phyloP scores from a whole-genome alignment of 2,797 vertebrate genomes.

The Pseudocheirus occidentalis region DNA sequence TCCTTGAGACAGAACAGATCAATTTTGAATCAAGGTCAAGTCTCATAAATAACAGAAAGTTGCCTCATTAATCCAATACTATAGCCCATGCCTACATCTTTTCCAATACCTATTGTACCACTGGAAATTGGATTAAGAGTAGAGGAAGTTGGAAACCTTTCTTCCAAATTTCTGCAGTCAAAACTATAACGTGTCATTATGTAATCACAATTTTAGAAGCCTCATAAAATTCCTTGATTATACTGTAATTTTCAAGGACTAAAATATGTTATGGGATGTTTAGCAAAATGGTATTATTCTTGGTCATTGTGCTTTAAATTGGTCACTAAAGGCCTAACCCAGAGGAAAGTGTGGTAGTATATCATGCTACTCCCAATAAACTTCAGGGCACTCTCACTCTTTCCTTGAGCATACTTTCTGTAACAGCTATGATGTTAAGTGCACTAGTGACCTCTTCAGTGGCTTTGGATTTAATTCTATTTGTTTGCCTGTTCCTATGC shows the following conservation, averaged over 20 bases:
- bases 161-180: neutral
- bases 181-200: neutral
- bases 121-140: neutral
- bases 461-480: neutral
- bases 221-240: neutral
- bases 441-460: neutral
- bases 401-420: neutral
- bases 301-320: neutral
- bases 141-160: neutral
- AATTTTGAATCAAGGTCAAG: neutral
- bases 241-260: neutral
- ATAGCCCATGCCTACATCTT: neutral
- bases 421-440: neutral
- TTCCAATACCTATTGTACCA: neutral
- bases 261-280: neutral
- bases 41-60: neutral
- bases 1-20: neutral
- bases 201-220: neutral
- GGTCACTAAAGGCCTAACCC: neutral
- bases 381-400: neutral
- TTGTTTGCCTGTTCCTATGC: neutral
- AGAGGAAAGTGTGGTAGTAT: accelerated
- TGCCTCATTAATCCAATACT: neutral
- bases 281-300: neutral
- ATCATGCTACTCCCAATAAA: neutral